Evolutionary conservation across 2,113 vertebrate species (phyloP), one percentile per base, ranked within the genome.

Genomic region (Gulo gulo): DNA sequence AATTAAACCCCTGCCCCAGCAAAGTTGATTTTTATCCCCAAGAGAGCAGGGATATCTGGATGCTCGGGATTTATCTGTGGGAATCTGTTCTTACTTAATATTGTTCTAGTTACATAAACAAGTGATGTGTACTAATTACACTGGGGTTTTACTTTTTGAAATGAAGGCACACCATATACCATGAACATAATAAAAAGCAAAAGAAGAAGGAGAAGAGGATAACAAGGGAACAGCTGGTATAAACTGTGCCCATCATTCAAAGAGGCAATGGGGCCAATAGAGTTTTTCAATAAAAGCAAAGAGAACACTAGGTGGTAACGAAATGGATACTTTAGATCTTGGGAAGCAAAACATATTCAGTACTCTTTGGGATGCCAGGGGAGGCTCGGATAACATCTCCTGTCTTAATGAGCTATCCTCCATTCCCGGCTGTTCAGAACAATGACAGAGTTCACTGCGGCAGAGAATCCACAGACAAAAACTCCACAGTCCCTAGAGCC

Each of bases 181-280:
- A 80, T 74, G 82, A 91, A 94, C 71, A 93, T 82, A 94, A 97
- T 69, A 92, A 95, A 95, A 94, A 96, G 76, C 21, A 65, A 80
- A 82, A 97, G 55, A 26, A 88, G 34, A 95, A 29, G 12, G 24
- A 73, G 79, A 91, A 20, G 42, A 2, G 1, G n/a, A 20, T 29
- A 12, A 89, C 85, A 95, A 93, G 23, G 39, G 63, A 97, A 79
- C 63, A 86, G 81, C 94, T 97, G 39, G 95, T 20, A 47, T 39
- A 57, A 96, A 76, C 42, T 20, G 80, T 83, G 50, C 18, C 88
- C 87, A 97, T 95, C 92, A 91, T 59, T 98, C 97, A 97, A 96
- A 98, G 85, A 96, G 93, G 93, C 74, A 88, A 92, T 21, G 3
- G 1, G 47, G 39, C 74, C 94, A 55, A 39, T 20, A 71, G 63